Conservation (phyloP, 2,888 invertebrate genomes). For the Aleiodes leptofemur region DNA sequence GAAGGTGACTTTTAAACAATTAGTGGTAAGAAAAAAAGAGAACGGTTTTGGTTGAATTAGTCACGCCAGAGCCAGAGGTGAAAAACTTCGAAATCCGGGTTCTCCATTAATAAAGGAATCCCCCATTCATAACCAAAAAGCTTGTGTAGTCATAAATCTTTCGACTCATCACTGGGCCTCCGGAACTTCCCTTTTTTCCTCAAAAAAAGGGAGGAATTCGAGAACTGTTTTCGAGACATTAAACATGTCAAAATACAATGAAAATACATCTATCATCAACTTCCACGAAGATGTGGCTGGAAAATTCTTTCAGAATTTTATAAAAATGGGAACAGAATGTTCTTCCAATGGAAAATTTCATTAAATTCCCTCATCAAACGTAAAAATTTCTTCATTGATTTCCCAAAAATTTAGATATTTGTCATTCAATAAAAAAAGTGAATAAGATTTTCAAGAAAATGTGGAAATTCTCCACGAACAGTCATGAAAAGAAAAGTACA, state of each 20-base stretch:
- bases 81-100: constrained; percentile 36
- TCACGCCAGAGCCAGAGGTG: constrained; percentile 30
- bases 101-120: constrained; percentile 46
- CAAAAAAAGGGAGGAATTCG: constrained; percentile 4
- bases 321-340: no score
- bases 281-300: background rate
- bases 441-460: no score
- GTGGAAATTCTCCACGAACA: no score
- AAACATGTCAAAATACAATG: constrained; percentile 23
- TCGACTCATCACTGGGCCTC: constrained; percentile 37
- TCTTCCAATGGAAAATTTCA: no score
- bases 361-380: no score
- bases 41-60: constrained; percentile 18
- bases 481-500: no score
- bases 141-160: constrained; percentile 43
- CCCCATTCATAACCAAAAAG: constrained; percentile 44
- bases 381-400: no score
- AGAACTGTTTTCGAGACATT: constrained; percentile 10
- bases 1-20: constrained; percentile 43
- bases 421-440: no score
- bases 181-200: constrained; percentile 36
- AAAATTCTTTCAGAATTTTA: no score
- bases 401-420: no score
- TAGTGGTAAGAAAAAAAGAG: constrained; percentile 22
- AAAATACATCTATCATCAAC: background rate